Base-by-base conservation (phyloP, 2,888 invertebrate genomes). In the Empis stercorea region DNA sequence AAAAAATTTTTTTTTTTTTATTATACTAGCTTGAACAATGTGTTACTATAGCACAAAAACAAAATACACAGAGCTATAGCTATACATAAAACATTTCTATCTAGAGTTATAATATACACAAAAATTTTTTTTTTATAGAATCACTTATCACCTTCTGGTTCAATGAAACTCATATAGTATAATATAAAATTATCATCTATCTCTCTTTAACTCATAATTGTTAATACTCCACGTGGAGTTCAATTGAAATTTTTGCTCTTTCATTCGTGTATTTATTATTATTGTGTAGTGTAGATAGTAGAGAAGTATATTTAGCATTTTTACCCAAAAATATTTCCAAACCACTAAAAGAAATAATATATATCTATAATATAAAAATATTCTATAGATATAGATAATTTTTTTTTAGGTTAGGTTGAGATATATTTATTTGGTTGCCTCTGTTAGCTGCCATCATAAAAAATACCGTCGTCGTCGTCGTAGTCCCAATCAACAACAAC, bases 111-210 rank as follows among this genome's bases (percentile, higher is more conserved):
- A 38, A 38, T 17, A 17, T 17, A 37, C 11, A 37, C 10, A 7
- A 5, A 5, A 38, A 20, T 20, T 27, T 27, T 27, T 27, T 27
- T 27, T 27, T 27, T 27, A 38, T 38, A 16, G 17, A 38, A 38
- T 38, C 38, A 38, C 38, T 38, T 38, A 38, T 38, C 38, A 38
- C 38, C 38, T 38, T 38, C 38, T 38, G 38, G 38, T 38, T 38
- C 38, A 38, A 38, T 38, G 38, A 17, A 38, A 38, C 38, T 38
- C 38, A 38, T 27, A 27, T 27, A 27, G 20, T 27, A 27, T 27
- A 27, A 20, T 20, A 20, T 20, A 20, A 4, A 20, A 20, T 16
- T 37, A 38, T 20, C 11, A 13, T 11, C 11, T 38, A 17, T 38
- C 38, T 38, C 38, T 3, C 17, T 38, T 17, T 38, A 38, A n/a